Base-by-base conservation (phyloP, 2,113 vertebrate species). In the Cyphomyrus plagiostoma region DNA sequence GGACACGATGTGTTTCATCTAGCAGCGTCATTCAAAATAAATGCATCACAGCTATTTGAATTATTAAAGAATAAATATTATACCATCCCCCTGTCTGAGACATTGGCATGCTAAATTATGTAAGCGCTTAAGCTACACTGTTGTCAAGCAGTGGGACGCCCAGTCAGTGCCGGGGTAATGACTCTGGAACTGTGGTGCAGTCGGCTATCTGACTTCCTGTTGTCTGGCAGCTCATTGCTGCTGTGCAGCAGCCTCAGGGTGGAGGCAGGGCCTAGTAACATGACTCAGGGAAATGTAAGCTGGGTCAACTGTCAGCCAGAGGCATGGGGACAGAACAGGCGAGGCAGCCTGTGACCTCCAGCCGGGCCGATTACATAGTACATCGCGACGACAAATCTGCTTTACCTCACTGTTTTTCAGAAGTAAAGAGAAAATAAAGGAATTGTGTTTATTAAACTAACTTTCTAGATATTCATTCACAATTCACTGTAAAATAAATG, bases 61-160 rank as follows among this genome's bases (percentile, higher is more conserved):
- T 89, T 39, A 89, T 89, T 49, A 46, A 89, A n/a, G 83, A 89
- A 83, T 53, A 52, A 89, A 83, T 83, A 45, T 89, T 80, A 50
- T 53, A 82, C 26, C 88, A 42, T 42, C 23, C 21, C 74, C 42
- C 74, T 80, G 17, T 82, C 70, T 26, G 74, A 89, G 26, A 53
- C 80, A 83, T 56, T 23, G 52, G 80, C 48, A 49, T 56, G 10
- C 26, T 89, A 56, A 89, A 82, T 82, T 82, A 82, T 89, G 45
- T 53, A 82, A 83, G 83, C 8, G 74, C 49, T 82, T 52, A 74
- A 82, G 8, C 88, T 82, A 56, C 26, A 42, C 74, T 50, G 88
- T 48, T 56, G 88, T 77, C 88, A 82, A 39, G 48, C 45, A 13
- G 26, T 3, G 49, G 74, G 50, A 23, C 10, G 11, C 10, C 11